phyloP scores from a whole-genome alignment of 2,113 vertebrate species.

The Labrus mixtus region DNA sequence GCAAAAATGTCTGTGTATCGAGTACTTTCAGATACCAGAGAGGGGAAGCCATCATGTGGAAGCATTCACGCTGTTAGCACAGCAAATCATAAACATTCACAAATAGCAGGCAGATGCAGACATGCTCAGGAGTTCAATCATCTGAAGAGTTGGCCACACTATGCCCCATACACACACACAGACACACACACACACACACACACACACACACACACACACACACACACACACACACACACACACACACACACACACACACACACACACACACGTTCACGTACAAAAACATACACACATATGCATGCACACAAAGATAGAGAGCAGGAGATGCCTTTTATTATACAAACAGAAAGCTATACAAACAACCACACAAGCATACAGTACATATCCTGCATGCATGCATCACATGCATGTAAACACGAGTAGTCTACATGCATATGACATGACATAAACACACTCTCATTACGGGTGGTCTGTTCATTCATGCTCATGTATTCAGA shows the following conservation, averaged over 20 bases:
- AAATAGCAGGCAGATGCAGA: slow-evolving; percentile 84
- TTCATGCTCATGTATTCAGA: slow-evolving; percentile 38
- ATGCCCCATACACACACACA: slow-evolving; percentile 32
- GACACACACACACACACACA: slow-evolving; percentile 33
- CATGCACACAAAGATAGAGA: slow-evolving; percentile 22
- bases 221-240: slow-evolving; percentile 32
- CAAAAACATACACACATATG: no score
- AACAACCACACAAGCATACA: slow-evolving; percentile 62
- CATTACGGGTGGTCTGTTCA: slow-evolving; percentile 66
- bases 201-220: background rate
- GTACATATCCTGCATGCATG: slow-evolving; percentile 60
- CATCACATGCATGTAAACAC: slow-evolving; percentile 70
- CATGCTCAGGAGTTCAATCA: slow-evolving; percentile 76
- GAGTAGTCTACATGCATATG: slow-evolving; percentile 56
- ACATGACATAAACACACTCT: slow-evolving; percentile 72
- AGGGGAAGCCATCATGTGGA: slow-evolving; percentile 76
- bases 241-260: slow-evolving; percentile 29
- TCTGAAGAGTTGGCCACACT: slow-evolving; percentile 67
- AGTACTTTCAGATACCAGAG: slow-evolving; percentile 57
- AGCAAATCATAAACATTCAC: slow-evolving; percentile 81
- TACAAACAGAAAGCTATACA: slow-evolving; percentile 63
- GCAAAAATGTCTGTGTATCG: slow-evolving; percentile 42
- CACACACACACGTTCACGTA: background rate
- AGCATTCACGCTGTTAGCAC: slow-evolving; percentile 77
- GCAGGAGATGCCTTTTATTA: slow-evolving; percentile 57